Evolutionary conservation across 2,888 invertebrate species (phyloP).

Genomic region (Harpagoxenus sublaevis): DNA sequence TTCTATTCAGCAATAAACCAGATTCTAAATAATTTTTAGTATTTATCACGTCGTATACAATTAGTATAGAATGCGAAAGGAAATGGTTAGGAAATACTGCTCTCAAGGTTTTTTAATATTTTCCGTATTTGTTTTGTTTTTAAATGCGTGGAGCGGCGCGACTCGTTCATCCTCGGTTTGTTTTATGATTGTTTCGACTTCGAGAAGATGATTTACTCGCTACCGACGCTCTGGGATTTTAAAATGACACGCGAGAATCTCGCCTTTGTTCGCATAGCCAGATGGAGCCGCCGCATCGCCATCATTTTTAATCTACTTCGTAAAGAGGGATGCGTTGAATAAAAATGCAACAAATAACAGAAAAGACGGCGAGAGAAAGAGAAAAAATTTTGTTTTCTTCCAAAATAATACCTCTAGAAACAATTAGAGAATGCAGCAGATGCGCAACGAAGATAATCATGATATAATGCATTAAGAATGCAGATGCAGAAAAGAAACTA

Average conservation of each 20-base stretch:
- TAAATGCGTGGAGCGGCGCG: constrained; percentile 55
- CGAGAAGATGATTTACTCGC: constrained; percentile 56
- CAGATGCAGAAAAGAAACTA: not conserved
- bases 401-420: not conserved
- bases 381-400: not conserved
- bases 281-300: constrained; percentile 7
- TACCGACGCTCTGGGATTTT: constrained; percentile 60
- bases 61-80: not conserved
- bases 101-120: constrained; percentile 62
- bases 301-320: constrained; percentile 36
- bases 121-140: constrained; percentile 71
- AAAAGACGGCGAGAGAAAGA: not conserved
- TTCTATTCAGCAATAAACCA: not conserved
- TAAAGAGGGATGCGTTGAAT: constrained; percentile 1
- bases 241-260: constrained; percentile 60
- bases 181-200: constrained; percentile 59
- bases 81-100: not conserved
- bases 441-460: not conserved
- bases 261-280: not conserved
- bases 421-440: not conserved
- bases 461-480: not conserved
- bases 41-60: not conserved
- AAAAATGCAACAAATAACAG: constrained; percentile 9
- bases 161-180: constrained; percentile 25
- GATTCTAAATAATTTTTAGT: not conserved